Base-by-base conservation (phyloP, 2,113 vertebrate genomes). In the Pelusios castaneus region DNA sequence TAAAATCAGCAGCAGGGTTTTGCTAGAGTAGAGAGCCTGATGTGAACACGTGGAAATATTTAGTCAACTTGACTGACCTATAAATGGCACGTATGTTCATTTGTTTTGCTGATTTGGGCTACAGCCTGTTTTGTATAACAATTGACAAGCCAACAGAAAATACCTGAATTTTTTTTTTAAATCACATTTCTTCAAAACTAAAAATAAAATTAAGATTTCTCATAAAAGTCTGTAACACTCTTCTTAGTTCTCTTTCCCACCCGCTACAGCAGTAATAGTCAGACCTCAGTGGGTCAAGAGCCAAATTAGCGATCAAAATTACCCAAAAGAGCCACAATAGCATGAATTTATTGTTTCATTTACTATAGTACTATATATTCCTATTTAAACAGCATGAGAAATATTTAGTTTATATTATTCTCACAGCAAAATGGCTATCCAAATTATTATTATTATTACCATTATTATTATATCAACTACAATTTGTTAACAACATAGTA, bases 41-140 rank as follows among this genome's bases (percentile, higher is more conserved):
- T 0, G 0, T 6, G 80, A 47, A 60, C 10, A 3, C 1, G 7
- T 52, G 54, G 0, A 0, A 17, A 27, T 13, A 2, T 78, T 70
- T 34, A 81, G 25, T 80, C 54, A 43, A 51, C 34, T 19, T n/a
- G 24, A 82, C 78, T 43, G 52, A 34, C n/a, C 80, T 41, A 10
- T 1, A 41, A 43, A 16, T 10, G 11, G 31, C 24, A 22, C 0
- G 0, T 12, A 41, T 43, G 38, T 22, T 43, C 24, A 25, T 8
- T 51, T 45, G 4, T n/a, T 90, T 60, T 85, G 60, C 27, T 58
- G 25, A 22, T 47, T 58, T 82, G 6, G 89, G 17, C 3, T 31
- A 51, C 45, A 38, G 19, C n/a, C 86, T 77, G 54, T 21, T 34
- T 38, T 22, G 21, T 17, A 29, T 27, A 2, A 0, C 6, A 31